phyloP scores from a whole-genome alignment of 2,113 vertebrate genomes.

The Sclerurus mexicanus region DNA sequence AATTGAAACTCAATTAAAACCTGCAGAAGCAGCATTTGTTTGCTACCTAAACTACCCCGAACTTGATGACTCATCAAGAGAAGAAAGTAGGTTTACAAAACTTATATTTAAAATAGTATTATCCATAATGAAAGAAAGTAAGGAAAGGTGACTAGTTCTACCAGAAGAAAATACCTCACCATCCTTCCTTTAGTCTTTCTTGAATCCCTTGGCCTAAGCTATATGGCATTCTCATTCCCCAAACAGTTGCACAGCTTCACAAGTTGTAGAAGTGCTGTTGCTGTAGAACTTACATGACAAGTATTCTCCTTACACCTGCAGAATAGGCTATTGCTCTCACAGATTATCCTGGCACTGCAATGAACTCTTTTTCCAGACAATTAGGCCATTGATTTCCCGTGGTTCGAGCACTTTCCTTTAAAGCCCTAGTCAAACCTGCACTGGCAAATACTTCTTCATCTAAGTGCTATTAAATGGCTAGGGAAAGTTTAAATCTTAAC shows the following conservation, averaged over 20 bases:
- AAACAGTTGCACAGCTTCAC: background rate
- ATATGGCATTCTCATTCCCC: background rate
- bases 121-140: background rate
- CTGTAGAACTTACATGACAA: background rate
- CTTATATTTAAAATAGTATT: background rate
- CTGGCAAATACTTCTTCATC: background rate
- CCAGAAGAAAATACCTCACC: background rate
- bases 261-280: background rate
- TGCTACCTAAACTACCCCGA: background rate
- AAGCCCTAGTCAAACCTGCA: background rate
- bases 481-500: background rate
- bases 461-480: background rate
- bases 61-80: background rate
- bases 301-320: background rate
- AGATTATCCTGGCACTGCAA: background rate
- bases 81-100: background rate
- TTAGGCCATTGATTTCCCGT: conserved; percentile 41
- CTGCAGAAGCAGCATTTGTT: background rate
- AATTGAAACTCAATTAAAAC: background rate
- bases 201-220: background rate
- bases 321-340: background rate
- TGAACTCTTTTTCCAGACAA: conserved; percentile 30
- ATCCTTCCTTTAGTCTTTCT: background rate
- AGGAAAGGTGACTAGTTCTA: background rate
- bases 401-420: background rate